Conservation (phyloP, 1,140 invertebrate genomes). For the Camponotus vicinus region DNA sequence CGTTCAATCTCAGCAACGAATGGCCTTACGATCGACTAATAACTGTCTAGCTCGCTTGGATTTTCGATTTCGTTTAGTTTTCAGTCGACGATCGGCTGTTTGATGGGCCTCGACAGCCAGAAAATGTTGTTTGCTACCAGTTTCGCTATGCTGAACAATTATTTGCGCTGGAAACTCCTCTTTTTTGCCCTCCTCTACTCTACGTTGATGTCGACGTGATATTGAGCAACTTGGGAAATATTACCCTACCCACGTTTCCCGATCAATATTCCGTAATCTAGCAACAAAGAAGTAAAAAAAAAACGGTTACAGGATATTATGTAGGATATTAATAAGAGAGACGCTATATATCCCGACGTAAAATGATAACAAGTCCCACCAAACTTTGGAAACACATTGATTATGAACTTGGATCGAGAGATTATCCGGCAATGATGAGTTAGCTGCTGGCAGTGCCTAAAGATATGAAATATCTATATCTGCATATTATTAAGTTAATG, state of each 20-base stretch:
- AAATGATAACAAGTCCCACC: neutral
- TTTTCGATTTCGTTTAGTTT: conserved; percentile 20
- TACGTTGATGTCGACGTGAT: neutral
- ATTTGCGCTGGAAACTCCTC: neutral
- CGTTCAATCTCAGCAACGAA: conserved; percentile 29
- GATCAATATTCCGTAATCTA: neutral
- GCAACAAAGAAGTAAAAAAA: neutral
- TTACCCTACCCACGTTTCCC: neutral
- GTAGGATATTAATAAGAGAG: neutral
- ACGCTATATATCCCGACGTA: neutral
- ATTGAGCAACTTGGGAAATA: neutral
- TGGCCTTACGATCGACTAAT: conserved; percentile 20
- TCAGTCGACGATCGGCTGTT: neutral
- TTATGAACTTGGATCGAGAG: conserved; percentile 7
- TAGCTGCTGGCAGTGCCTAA: neutral
- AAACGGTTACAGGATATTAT: neutral
- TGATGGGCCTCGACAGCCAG: neutral
- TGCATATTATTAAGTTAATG: neutral
- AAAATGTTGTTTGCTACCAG: neutral
- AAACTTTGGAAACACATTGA: neutral
- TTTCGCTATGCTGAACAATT: neutral
- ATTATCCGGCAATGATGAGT: conserved; percentile 10
- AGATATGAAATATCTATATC: neutral
- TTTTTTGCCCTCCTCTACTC: neutral
- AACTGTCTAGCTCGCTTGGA: neutral